Percentiles rank a stretch among this genome's conserved stretches.
These are phyloP conservation scores for Atractosteus spatula DNA, from an alignment of 2,113 vertebrate genomes.

Conservation along the genomic window DNA sequence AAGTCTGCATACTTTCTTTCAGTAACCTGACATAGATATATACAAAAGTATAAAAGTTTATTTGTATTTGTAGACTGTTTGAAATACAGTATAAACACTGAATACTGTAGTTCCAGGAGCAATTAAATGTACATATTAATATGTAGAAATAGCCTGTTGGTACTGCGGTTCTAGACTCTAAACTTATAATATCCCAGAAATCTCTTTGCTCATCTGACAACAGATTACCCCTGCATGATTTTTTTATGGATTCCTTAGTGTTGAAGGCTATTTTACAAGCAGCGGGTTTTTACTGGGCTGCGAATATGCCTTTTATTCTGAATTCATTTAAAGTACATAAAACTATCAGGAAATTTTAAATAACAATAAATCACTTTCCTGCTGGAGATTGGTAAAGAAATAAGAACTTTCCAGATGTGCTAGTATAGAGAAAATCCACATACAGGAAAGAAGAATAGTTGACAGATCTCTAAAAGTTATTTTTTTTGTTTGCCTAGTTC, in stretches of 20 bases:
- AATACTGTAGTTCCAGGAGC: no score
- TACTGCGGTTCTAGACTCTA: neutral
- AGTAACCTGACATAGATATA: no score
- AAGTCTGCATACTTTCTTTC: no score
- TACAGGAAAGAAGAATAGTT: constrained; percentile 72
- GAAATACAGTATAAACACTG: no score
- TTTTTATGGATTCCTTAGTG: constrained; percentile 55
- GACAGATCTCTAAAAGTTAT: constrained; percentile 83
- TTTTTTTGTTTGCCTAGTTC: constrained; percentile 74
- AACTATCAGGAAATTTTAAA: constrained; percentile 77
- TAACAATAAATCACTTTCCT: constrained; percentile 85
- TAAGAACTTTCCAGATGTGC: constrained; percentile 83
- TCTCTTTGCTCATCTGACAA: constrained; percentile 4
- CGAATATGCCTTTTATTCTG: constrained; percentile 68
- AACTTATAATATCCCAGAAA: neutral
- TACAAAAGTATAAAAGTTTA: no score
- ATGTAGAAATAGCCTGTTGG: neutral
- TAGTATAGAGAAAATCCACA: constrained; percentile 70
- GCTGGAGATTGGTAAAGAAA: constrained; percentile 76
- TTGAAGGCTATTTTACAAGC: constrained; percentile 48
- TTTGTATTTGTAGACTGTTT: no score
- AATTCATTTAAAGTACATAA: constrained; percentile 66
- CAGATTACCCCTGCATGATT: constrained; percentile 40
- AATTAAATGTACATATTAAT: no score
- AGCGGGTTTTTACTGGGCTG: constrained; percentile 45